Evolutionary conservation across 1,140 invertebrate genomes (phyloP), one percentile per base, ranked within the genome.

Genomic region (Drosophila ananassae): DNA sequence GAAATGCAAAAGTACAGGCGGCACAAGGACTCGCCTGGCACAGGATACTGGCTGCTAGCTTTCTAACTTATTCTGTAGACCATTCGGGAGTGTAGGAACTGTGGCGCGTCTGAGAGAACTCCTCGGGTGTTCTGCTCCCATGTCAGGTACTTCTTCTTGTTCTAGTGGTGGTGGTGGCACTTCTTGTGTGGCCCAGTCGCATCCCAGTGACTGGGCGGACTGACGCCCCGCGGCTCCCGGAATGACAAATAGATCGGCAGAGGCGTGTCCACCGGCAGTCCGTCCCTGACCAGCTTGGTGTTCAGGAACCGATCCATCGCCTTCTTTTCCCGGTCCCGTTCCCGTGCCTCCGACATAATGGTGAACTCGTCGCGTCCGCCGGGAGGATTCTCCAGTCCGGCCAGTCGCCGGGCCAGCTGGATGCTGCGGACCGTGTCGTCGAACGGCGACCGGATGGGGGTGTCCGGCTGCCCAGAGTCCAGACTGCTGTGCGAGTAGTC

Each of bases 181-280:
- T 13, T 6, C 8, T 21, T 44, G 41, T 2, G 3, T 1, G 5
- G n/a, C 8, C 2, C 13, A 0, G 30, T 9, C 3, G 9, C 21
- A 46, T 62, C 51, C 41, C 51, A 47, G 8, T 1, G 2, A 8
- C 50, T 46, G 0, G 50, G 10, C 1, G 59, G 59, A 34, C 59
- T 53, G 6, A 2, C 3, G 21, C 50, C 12, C 5, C 50, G 25
- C 9, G 59, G 59, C 25, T 62, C 50, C 6, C 59, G 50, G 3
- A 1, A 44, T 3, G 25, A n/a, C 6, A 62, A n/a, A 8, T 46
- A 62, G 2, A 30, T n/a, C 0, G 48, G 34, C 37, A 62, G 21
- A 4, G 50, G 59, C 3, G 50, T 62, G 39, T 62, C 39, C 17
- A 7, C 24, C 10, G 59, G 59, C 21, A 46, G 28, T 1, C 1